Base-by-base conservation (phyloP, 2,888 invertebrate genomes). In the Lithophane socia region DNA sequence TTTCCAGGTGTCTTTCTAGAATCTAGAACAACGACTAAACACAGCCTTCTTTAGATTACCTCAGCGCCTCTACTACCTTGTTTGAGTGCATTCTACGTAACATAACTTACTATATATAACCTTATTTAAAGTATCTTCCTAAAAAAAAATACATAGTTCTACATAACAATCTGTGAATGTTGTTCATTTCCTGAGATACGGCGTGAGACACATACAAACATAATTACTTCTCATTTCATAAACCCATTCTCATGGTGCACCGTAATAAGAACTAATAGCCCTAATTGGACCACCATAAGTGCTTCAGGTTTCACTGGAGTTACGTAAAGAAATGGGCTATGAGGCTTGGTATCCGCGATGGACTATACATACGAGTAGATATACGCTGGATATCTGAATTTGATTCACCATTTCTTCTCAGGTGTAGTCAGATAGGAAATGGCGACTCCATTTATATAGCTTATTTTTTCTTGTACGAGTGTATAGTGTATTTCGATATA, bases 171-270 rank as follows among this genome's bases (percentile, higher is more conserved):
- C 82, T 82, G 77, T 72, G 76, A 63, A 75, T 13, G 4, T 16
- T 3, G 16, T 54, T 37, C 49, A 42, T 71, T 84, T 79, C 75
- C 73, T 79, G 73, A 69, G 64, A 63, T 73, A 70, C 29, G n/a
- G 49, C 79, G 86, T 84, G 79, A 83, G 79, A 84, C 52, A 78
- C 61, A 73, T 7, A 63, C 84, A 65, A 63, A 71, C 71, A 75
- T 83, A 86, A 86, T 86, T 63, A 73, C 73, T 69, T 60, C 54
- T 63, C 80, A 86, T 84, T 86, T 79, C 84, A 79, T 79, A 75
- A 83, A 76, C 52, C 86, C 84, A 83, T 84, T 84, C 84, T 84
- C 83, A 75, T 13, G 58, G 65, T 52, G 56, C 68, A 58, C 82
- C 66, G 58, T 87, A 84, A 85, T 87, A 60, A 68, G 68, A 44